Percentiles rank a stretch among this genome's conserved stretches.
phyloP scores from a whole-genome alignment of 2,113 vertebrate species.

The Tangachromis dhanisi region DNA sequence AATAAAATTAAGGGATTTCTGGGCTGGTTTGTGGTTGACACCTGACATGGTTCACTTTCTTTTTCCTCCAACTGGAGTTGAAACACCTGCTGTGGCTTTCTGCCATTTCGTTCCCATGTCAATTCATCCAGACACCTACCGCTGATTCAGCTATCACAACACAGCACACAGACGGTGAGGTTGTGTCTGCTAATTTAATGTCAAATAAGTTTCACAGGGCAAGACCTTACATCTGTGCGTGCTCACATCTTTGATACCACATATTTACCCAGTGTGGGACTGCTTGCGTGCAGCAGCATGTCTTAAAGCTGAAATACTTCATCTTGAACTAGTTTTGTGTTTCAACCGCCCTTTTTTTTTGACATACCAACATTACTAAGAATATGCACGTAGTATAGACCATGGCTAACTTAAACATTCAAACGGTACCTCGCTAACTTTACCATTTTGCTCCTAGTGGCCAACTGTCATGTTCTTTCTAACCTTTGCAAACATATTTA shows the following conservation, averaged over 20 bases:
- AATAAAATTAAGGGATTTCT: not conserved
- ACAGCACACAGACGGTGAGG: not conserved
- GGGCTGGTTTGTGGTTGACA: not conserved
- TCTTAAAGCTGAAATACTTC: not conserved
- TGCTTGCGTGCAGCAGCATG: not conserved
- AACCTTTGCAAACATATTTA: not conserved
- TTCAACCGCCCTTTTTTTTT: not conserved
- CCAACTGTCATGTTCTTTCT: not conserved
- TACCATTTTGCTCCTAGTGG: not conserved
- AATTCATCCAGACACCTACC: not conserved
- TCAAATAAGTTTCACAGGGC: not conserved
- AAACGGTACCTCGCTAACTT: not conserved
- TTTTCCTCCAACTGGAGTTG: conserved; percentile 1
- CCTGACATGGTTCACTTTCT: conserved; percentile 18
- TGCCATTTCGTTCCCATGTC: conserved; percentile 5
- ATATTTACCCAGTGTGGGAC: not conserved
- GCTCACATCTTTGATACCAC: not conserved
- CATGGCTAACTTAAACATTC: not conserved
- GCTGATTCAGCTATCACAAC: conserved; percentile 33
- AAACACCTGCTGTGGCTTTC: conserved; percentile 44
- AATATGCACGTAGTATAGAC: not conserved
- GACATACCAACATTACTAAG: not conserved
- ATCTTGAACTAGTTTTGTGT: not conserved
- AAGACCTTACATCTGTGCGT: not conserved
- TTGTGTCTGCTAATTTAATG: not conserved